Base-by-base conservation (phyloP, 1,140 invertebrate species). In the Psilanteris sp. region DNA sequence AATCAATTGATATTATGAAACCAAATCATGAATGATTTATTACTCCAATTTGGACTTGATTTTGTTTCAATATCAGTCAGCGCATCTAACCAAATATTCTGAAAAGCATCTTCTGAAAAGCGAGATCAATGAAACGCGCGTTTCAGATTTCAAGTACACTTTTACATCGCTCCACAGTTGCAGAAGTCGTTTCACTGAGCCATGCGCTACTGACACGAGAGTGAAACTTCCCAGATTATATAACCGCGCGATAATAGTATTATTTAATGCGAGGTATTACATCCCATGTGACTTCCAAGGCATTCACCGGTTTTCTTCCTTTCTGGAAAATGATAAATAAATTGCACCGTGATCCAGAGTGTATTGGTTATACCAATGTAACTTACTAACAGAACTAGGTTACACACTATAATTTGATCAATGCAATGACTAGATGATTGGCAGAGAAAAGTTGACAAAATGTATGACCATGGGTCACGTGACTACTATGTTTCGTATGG, bases 171-270 rank as follows among this genome's bases (percentile, higher is more conserved):
- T 52, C 39, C 7, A 39, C 46, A 48, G 14, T 27, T 39, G 43
- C 36, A 46, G 26, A 39, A 48, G 24, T 39, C 41, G 48, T 24
- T 32, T 26, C 29, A 31, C 59, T 7, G 62, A 4, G n/a, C 55
- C 52, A 32, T 68, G 77, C 37, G 55, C 79, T 73, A 61, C 73
- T 80, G 59, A 61, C 66, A 66, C 70, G 79, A 84, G 82, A 85
- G 83, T 83, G 83, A 84, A 85, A 85, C 82, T 85, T 81, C 77
- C 71, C 39, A 57, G 37, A 80, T 85, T 85, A 78, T 83, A 41
- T 83, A 85, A 85, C 11, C 15, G 50, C 41, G 22, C 73, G 76
- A 81, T 83, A 84, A 85, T 84, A 79, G 52, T 66, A 83, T 83
- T 83, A 79, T 83, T 79, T 62, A 74, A 78, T 68, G 9, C 5